Conservation (phyloP, 1,140 invertebrate species). For the Proctacanthus coquilletti region DNA sequence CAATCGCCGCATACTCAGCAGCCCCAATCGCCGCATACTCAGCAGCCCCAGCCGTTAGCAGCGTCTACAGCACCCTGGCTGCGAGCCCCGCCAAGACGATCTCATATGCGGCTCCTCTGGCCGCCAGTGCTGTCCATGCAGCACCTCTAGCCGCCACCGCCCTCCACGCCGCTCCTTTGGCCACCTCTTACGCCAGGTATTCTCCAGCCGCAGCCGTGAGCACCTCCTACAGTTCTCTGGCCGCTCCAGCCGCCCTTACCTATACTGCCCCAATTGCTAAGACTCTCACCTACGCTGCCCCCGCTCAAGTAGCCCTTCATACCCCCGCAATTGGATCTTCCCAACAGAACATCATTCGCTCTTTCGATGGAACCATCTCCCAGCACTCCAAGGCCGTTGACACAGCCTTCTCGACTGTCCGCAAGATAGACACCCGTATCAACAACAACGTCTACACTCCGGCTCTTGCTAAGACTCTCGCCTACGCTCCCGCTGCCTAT, state of each 20-base stretch:
- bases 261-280: slow-evolving; percentile 10
- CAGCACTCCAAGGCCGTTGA: slow-evolving; percentile 44
- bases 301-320: slow-evolving; percentile 28
- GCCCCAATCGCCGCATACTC: too few species aligned
- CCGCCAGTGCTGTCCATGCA: slow-evolving; percentile 8
- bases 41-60: too few species aligned
- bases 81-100: too few species aligned
- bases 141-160: slow-evolving; percentile 12
- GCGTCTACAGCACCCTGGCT: too few species aligned
- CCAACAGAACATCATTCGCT: slow-evolving; percentile 38
- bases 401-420: slow-evolving; percentile 43
- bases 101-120: slow-evolving; percentile 13
- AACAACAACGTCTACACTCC: slow-evolving; percentile 39
- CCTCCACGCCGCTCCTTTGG: slow-evolving; percentile 5
- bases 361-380: slow-evolving; percentile 40
- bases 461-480: slow-evolving; percentile 24
- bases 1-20: too few species aligned
- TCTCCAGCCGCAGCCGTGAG: slow-evolving; percentile 6
- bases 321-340: slow-evolving; percentile 34
- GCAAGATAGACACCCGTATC: slow-evolving; percentile 41
- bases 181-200: not conserved
- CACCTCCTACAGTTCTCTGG: slow-evolving; percentile 4
- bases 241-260: slow-evolving; percentile 10
- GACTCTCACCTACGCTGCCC: slow-evolving; percentile 15
- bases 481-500: slow-evolving; percentile 20